Conservation (phyloP, 1,140 invertebrate genomes). For the Neotoxoptera formosana region DNA sequence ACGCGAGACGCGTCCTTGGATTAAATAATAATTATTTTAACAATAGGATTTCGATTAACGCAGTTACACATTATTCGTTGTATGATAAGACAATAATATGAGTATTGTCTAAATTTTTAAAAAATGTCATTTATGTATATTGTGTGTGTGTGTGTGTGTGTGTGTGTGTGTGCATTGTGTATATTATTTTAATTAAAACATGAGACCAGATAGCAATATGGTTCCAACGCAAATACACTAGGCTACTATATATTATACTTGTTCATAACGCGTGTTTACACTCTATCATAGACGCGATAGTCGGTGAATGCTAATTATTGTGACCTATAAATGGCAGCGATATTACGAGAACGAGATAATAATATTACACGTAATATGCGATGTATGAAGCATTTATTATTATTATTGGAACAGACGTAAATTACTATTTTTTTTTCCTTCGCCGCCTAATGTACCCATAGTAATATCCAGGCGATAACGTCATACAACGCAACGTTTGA, state of each 20-base stretch:
- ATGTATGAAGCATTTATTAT: neutral
- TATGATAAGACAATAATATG: conserved; percentile 18
- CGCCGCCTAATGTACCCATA: neutral
- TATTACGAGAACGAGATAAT: neutral
- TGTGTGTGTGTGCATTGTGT: neutral
- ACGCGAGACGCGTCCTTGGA: conserved; percentile 4
- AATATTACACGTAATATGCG: neutral
- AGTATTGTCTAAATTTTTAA: conserved; percentile 31
- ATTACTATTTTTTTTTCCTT: neutral
- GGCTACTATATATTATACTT: neutral
- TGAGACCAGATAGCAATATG: conserved; percentile 11
- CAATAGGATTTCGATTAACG: conserved; percentile 34
- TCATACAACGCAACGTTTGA: too few relatives aligned
- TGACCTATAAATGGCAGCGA: conserved; percentile 2
- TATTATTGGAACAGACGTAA: neutral
- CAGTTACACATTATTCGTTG: conserved; percentile 24
- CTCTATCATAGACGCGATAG: neutral
- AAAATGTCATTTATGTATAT: neutral
- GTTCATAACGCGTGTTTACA: conserved; percentile 7
- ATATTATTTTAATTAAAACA: conserved; percentile 33
- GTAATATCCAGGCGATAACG: neutral
- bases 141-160: neutral
- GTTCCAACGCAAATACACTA: neutral
- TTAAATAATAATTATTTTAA: conserved; percentile 40
- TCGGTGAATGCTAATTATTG: conserved; percentile 21